Conservation (phyloP, 2,888 invertebrate species). For the Cynaeus angustus region DNA sequence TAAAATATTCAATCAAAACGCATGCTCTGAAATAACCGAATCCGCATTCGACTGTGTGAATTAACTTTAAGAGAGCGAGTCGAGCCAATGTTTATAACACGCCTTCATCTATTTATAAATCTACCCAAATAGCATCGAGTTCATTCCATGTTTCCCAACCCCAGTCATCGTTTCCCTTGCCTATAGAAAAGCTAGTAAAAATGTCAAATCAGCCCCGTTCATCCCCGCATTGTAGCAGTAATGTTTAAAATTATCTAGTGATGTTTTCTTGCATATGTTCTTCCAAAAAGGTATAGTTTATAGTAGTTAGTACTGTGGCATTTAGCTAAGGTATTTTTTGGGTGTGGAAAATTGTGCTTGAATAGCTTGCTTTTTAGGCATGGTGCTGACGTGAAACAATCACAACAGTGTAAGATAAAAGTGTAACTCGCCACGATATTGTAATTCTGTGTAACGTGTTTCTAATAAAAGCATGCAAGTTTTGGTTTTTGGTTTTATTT, state of each 20-base stretch:
- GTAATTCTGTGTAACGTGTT: constrained; percentile 36
- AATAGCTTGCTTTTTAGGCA: constrained; percentile 46
- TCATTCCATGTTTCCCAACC: constrained; percentile 38
- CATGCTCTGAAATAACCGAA: constrained; percentile 21
- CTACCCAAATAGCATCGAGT: constrained; percentile 41
- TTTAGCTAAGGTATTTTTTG: constrained; percentile 16
- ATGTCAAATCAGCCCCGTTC: constrained; percentile 6
- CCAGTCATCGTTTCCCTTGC: constrained; percentile 31
- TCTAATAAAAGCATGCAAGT: constrained; percentile 64
- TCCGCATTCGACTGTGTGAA: constrained; percentile 4
- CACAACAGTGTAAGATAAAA: constrained; percentile 55
- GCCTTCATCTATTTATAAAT: constrained; percentile 40
- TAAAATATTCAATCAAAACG: constrained; percentile 5
- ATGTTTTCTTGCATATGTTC: constrained; percentile 59
- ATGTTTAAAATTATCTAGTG: constrained; percentile 29
- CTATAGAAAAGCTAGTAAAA: background rate
- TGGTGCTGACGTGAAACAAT: constrained; percentile 39
- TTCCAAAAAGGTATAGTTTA: constrained; percentile 52
- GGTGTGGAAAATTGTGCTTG: constrained; percentile 33
- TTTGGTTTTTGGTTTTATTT: constrained; percentile 53
- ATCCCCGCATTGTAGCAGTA: constrained; percentile 19
- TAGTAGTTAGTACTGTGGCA: constrained; percentile 31
- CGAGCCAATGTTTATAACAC: constrained; percentile 35
- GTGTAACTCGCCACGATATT: constrained; percentile 51
- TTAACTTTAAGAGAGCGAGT: constrained; percentile 21